phyloP scores from a whole-genome alignment of 64 coral and sea anemone genomes.

The Porites australiensis region DNA sequence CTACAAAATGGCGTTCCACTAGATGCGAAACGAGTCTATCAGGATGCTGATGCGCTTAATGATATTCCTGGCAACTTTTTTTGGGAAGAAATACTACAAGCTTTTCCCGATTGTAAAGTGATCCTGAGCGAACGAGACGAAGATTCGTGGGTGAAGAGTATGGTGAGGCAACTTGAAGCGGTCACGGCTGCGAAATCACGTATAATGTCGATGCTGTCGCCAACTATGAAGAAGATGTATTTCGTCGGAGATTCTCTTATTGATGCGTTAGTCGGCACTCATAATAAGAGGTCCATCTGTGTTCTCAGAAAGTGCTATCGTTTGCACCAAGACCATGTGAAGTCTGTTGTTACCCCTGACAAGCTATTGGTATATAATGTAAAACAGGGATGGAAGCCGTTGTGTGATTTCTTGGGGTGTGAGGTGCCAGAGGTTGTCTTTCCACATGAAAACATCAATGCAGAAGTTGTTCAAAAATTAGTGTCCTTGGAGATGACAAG shows the following conservation, averaged over 20 bases:
- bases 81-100: conserved; percentile 57
- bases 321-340: conserved; percentile 30
- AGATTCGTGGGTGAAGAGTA: conserved; percentile 54
- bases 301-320: conserved; percentile 41
- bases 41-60: conserved; percentile 63
- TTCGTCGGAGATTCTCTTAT: background rate
- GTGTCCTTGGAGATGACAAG: background rate
- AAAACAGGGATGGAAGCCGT: conserved; percentile 38
- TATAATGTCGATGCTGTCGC: conserved; percentile 14
- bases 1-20: background rate
- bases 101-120: conserved; percentile 69
- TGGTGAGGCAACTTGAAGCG: background rate
- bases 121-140: conserved; percentile 61
- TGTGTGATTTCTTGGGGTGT: conserved; percentile 39
- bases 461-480: background rate
- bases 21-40: conserved; percentile 36
- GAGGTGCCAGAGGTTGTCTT: conserved; percentile 22
- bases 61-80: conserved; percentile 48
- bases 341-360: conserved; percentile 13
- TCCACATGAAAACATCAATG: conserved; percentile 40
- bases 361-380: conserved; percentile 48
- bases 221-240: conserved; percentile 7
- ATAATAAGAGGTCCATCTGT: background rate
- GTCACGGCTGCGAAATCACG: background rate
- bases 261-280: background rate